Percentiles rank a stretch among this genome's conserved stretches.
phyloP scores from a whole-genome alignment of 2,888 invertebrate genomes.

The Muscina levida region DNA sequence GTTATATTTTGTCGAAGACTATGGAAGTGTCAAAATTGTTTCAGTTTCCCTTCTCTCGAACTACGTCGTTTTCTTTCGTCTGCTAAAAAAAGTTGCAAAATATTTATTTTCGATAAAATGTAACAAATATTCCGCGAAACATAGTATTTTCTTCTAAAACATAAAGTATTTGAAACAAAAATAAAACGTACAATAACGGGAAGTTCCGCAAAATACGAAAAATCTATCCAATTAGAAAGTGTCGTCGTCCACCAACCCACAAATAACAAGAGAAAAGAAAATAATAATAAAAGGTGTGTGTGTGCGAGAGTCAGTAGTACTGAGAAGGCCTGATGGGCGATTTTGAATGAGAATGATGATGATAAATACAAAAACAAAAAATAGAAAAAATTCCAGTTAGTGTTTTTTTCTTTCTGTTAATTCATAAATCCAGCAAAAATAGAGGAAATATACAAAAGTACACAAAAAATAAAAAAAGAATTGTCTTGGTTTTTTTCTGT shows the following conservation, averaged over 20 bases:
- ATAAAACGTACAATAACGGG: neutral
- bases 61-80: conserved; percentile 59
- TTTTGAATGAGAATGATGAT: conserved; percentile 40
- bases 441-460: conserved; percentile 25
- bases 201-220: conserved; percentile 18
- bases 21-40: conserved; percentile 62
- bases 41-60: conserved; percentile 37
- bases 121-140: conserved; percentile 24
- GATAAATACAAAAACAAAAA: conserved; percentile 44
- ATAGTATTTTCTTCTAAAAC: neutral
- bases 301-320: conserved; percentile 47
- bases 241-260: conserved; percentile 40
- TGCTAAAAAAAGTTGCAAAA: conserved; percentile 44
- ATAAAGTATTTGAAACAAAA: neutral
- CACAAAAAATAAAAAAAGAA: neutral
- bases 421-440: conserved; percentile 28
- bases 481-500: conserved; percentile 10
- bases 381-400: conserved; percentile 44
- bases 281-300: conserved; percentile 31
- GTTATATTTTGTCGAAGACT: conserved; percentile 29
- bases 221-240: conserved; percentile 55
- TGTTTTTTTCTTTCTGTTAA: conserved; percentile 30
- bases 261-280: conserved; percentile 27
- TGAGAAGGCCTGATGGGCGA: conserved; percentile 38
- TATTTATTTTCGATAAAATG: conserved; percentile 25